Evolutionary conservation across 2,888 invertebrate species (phyloP), one percentile per base, ranked within the genome.

Genomic region (Keiferia lycopersicella): DNA sequence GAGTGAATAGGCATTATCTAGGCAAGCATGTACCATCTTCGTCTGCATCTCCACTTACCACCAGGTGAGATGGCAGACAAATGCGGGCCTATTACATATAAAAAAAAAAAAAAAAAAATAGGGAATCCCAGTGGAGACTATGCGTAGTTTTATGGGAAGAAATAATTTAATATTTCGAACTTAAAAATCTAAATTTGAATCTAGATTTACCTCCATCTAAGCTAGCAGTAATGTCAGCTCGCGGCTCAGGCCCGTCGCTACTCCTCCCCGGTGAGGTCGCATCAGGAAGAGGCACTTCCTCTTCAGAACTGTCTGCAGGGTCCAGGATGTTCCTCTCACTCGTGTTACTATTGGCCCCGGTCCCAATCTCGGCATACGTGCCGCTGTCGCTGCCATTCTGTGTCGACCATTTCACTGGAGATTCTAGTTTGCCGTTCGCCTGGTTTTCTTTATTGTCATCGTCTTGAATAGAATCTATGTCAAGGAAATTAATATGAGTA

Each of bases 381-480:
- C 92, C 91, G 67, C 92, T 92, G 68, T 92, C 92, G 61, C 92
- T 91, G 3, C 91, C 92, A 63, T 91, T 91, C 68, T 91, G 91
- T 62, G 84, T 84, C 18, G 86, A 84, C 91, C 91, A 91, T 78
- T 86, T 88, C 34, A 91, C 81, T 0, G 91, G 91, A 3, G 91
- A 91, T 53, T 91, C 91, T 4, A 91, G 77, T 76, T 91, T 91
- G 10, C 91, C 91, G 66, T 91, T 91, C 7, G 89, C 84, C 73
- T 91, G 91, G 68, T 91, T 91, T 72, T 91, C 91, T 81, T 91
- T 91, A 80, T 91, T 91, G 80, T 91, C 91, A 67, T 91, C 91
- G 71, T 91, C 91, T 84, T 72, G n/a, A 34, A 60, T 22, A 41
- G 39, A 41, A 41, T 62, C 62, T 56, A 39, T 48, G 30, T 38